Evolutionary conservation across 2,888 invertebrate genomes (phyloP).

Genomic region (Doris montereyensis): DNA sequence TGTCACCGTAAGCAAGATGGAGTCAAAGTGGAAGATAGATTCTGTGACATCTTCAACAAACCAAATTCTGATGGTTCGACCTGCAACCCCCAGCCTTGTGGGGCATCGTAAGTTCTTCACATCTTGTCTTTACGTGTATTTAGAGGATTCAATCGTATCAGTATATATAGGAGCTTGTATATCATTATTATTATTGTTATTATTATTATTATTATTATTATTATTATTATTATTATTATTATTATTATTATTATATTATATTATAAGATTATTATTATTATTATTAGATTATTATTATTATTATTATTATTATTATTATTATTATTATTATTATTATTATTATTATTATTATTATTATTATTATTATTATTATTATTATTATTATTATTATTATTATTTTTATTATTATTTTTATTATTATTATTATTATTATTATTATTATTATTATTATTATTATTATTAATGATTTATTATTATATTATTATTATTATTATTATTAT

Average conservation of each 20-base stretch:
- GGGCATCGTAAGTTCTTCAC: conserved; percentile 52
- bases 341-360: background rate
- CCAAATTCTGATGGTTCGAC: conserved; percentile 46
- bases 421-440: too few relatives aligned
- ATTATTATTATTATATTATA: too few relatives aligned
- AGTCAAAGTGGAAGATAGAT: conserved; percentile 49
- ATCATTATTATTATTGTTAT: too few relatives aligned
- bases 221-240: too few relatives aligned
- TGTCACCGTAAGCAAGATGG: conserved; percentile 41
- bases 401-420: background rate
- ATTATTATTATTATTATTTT: background rate
- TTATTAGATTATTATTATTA: background rate
- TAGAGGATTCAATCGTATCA: too few relatives aligned
- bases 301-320: background rate
- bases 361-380: background rate
- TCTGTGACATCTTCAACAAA: conserved; percentile 53
- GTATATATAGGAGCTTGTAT: too few relatives aligned
- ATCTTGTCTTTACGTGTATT: too few relatives aligned
- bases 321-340: background rate
- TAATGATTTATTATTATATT: too few relatives aligned
- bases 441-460: too few relatives aligned
- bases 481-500: too few relatives aligned
- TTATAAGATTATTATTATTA: too few relatives aligned
- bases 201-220: too few relatives aligned
- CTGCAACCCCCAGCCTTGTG: conserved; percentile 57